These are phyloP conservation scores for Reticulitermes speratus DNA, from an alignment of 1,140 invertebrate genomes.

Conservation along the genomic window DNA sequence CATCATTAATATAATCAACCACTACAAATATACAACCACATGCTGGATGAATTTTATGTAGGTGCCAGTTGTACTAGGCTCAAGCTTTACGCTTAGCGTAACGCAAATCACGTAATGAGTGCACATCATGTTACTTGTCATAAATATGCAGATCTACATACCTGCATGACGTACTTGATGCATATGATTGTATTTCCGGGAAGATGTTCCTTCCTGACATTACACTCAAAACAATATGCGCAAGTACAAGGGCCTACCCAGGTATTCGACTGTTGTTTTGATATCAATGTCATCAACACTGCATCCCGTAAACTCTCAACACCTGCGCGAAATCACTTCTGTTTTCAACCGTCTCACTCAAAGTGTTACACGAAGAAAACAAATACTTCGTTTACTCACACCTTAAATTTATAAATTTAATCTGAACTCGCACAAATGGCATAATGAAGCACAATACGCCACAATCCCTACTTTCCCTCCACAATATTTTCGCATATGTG, in stretches of 20 bases:
- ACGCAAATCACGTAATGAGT: neutral
- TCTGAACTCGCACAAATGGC: neutral
- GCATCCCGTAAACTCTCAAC: conserved; percentile 40
- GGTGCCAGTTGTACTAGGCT: neutral
- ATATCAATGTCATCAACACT: conserved; percentile 38
- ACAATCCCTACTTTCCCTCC: conserved; percentile 36
- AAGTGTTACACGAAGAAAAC: conserved; percentile 25
- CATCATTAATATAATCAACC: neutral
- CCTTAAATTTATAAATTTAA: conserved; percentile 16
- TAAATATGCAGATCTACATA: conserved; percentile 40
- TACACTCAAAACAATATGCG: conserved; percentile 41
- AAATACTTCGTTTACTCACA: conserved; percentile 30
- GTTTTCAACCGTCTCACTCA: conserved; percentile 30
- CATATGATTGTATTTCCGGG: conserved; percentile 38
- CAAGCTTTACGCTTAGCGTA: neutral
- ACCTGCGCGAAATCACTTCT: conserved; percentile 41
- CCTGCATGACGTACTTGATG: conserved; percentile 48
- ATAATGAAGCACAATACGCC: conserved; percentile 26
- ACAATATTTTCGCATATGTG: conserved; percentile 37
- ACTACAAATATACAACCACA: neutral
- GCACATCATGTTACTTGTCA: conserved; percentile 39
- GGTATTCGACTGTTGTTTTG: conserved; percentile 37
- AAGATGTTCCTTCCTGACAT: conserved; percentile 43
- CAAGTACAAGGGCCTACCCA: neutral
- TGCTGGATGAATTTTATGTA: neutral